A percentile compares a stretch with the other conserved stretches of the same genome.
Evolutionary conservation across 2,797 vertebrate species (phyloP).

Genomic region (Nyctalus aviator): DNA sequence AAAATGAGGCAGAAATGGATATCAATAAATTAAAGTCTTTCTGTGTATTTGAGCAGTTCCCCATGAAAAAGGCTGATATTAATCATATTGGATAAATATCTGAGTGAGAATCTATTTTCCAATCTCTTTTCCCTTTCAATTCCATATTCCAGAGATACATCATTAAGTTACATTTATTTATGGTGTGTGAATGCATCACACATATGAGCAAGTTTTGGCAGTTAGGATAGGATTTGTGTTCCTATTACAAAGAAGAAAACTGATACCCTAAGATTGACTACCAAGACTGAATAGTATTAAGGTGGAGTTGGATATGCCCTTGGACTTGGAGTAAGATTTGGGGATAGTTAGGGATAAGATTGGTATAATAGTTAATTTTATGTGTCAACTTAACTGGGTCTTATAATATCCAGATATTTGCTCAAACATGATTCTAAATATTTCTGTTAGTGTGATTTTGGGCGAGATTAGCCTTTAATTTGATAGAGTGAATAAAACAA

Average conservation of each 20-base stretch:
- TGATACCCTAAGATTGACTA: not conserved
- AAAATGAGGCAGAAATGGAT: not conserved
- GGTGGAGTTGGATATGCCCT: not conserved
- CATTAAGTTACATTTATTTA: slow-evolving; percentile 12
- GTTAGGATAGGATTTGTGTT: not conserved
- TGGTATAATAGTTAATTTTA: not conserved
- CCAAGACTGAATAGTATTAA: not conserved
- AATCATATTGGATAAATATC: not conserved
- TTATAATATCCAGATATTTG: not conserved
- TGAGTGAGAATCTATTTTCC: not conserved
- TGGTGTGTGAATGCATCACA: not conserved
- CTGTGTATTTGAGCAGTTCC: not conserved
- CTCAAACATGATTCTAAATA: not conserved
- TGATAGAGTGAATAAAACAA: not conserved
- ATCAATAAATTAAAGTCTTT: not conserved
- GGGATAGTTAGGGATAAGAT: not conserved
- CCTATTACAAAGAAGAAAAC: not conserved
- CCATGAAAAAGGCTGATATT: not conserved
- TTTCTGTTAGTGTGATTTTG: not conserved
- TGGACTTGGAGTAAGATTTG: not conserved
- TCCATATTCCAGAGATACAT: not conserved
- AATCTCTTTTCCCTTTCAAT: not conserved
- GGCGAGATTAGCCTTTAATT: not conserved
- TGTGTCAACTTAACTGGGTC: not conserved
- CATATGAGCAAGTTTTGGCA: not conserved